Percentiles rank a stretch among this genome's conserved stretches.
These are phyloP conservation scores for Nycticebus coucang DNA, from an alignment of 2,113 vertebrate genomes.

Conservation along the genomic window DNA sequence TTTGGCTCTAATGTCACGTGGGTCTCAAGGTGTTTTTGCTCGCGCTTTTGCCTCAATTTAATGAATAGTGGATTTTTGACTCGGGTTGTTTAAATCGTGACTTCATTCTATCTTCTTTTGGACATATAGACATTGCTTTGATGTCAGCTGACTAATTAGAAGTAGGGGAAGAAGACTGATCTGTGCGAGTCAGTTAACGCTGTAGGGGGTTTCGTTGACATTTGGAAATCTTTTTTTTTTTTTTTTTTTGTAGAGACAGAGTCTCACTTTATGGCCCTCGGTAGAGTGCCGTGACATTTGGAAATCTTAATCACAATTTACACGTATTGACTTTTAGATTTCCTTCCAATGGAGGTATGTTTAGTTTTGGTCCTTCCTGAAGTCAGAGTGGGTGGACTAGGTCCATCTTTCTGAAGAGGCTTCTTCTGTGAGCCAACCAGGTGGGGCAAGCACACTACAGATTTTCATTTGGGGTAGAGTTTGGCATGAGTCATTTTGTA, in stretches of 20 bases:
- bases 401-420: not conserved
- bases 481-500: not conserved
- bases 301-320: not conserved
- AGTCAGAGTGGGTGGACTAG: not conserved
- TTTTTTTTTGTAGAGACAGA: too few species aligned
- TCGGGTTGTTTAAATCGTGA: not conserved
- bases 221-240: conserved; percentile 52
- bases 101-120: not conserved
- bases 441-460: not conserved
- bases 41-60: not conserved
- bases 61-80: not conserved
- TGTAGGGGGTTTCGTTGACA: not conserved
- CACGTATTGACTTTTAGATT: not conserved
- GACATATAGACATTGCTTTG: not conserved
- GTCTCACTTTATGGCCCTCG: too few species aligned
- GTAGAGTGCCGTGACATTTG: too few species aligned
- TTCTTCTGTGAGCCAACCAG: not conserved
- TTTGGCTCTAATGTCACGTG: not conserved
- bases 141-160: not conserved
- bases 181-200: not conserved
- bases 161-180: not conserved
- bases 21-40: not conserved
- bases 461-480: not conserved
- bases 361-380: conserved; percentile 5
- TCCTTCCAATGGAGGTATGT: not conserved